phyloP scores from a whole-genome alignment of 2,113 vertebrate species.

The Cinclus cinclus region DNA sequence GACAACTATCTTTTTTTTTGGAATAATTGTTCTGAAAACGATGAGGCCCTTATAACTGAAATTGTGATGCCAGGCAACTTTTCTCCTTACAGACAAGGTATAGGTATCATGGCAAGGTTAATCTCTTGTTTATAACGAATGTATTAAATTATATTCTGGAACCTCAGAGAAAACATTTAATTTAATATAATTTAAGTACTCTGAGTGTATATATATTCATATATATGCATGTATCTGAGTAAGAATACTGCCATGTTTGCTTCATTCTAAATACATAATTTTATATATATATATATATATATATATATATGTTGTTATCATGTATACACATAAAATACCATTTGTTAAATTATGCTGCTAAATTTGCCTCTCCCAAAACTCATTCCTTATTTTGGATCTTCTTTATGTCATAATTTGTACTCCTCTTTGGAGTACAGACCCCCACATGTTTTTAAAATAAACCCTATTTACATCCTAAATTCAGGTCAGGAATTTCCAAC shows the following conservation, averaged over 20 bases:
- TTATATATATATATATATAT: background rate
- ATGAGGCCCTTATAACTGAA: background rate
- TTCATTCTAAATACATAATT: background rate
- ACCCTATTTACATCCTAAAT: background rate
- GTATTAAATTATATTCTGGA: background rate
- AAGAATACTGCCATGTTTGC: background rate
- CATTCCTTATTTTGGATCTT: background rate
- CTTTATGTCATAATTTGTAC: fast-evolving
- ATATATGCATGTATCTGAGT: background rate
- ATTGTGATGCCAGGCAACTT: background rate
- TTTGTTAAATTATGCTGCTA: background rate
- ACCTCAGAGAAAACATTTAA: background rate
- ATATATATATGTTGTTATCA: background rate
- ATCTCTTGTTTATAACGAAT: background rate
- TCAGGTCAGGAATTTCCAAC: background rate
- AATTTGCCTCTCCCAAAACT: background rate
- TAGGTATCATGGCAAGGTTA: background rate
- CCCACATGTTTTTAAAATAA: background rate
- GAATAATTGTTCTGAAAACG: background rate
- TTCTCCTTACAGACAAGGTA: background rate
- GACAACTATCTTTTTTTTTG: background rate
- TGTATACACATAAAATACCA: fast-evolving
- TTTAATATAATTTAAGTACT: background rate
- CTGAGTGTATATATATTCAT: background rate
- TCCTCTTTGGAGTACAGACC: background rate